Evolutionary conservation across 2,113 vertebrate genomes (phyloP).

Genomic region (Tringa solitaria): DNA sequence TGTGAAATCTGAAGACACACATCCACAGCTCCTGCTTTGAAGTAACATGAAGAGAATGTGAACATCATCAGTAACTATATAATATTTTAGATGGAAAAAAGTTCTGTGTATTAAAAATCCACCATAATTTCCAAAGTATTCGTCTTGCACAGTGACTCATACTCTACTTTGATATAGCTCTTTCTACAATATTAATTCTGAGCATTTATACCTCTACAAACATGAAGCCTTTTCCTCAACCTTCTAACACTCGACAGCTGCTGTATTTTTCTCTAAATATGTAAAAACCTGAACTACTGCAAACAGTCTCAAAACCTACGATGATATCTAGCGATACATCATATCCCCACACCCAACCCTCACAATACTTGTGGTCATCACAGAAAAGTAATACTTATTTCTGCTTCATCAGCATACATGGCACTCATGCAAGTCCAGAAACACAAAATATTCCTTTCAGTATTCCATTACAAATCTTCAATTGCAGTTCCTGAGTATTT

Average conservation of each 20-base stretch:
- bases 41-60: neutral
- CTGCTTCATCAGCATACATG: accelerated
- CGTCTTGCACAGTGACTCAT: neutral
- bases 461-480: neutral
- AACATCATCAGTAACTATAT: neutral
- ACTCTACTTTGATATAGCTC: neutral
- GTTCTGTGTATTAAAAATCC: neutral
- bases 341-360: neutral
- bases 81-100: neutral
- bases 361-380: no score
- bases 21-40: neutral
- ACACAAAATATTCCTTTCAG: neutral
- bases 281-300: neutral
- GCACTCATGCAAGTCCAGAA: neutral
- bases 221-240: neutral
- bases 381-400: neutral
- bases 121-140: neutral
- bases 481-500: neutral
- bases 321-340: neutral
- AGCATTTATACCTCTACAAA: neutral
- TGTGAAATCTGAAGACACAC: neutral
- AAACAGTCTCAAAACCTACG: neutral
- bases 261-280: neutral
- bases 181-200: neutral
- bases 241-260: neutral